phyloP scores from a whole-genome alignment of 2,888 invertebrate species.

The Brachyptera risi region DNA sequence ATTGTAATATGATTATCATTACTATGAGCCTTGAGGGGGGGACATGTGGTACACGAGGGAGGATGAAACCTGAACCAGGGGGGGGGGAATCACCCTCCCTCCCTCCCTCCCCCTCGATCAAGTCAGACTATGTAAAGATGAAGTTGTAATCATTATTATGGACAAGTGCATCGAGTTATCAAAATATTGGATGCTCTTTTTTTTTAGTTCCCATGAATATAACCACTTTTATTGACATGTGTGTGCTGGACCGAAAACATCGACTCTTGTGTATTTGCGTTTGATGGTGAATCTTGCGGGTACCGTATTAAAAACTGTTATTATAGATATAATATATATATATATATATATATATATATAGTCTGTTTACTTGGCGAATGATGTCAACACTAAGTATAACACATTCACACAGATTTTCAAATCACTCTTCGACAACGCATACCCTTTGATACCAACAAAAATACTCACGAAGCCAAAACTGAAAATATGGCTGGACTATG shows the following conservation, averaged over 20 bases:
- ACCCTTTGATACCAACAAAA: no score
- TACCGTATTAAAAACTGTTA: no score
- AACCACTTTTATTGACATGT: neutral
- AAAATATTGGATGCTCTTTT: slow-evolving; percentile 21
- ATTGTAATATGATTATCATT: slow-evolving; percentile 25
- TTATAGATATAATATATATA: no score
- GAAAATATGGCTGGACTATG: no score
- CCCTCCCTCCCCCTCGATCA: neutral
- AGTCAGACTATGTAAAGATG: slow-evolving; percentile 7
- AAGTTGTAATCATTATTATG: neutral
- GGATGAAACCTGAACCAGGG: slow-evolving; percentile 19
- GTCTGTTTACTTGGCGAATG: no score
- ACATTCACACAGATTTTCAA: no score
- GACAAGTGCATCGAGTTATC: slow-evolving; percentile 12
- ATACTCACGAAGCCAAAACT: no score
- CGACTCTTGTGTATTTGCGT: no score
- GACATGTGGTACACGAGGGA: neutral
- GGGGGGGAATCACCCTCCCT: neutral
- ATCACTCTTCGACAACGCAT: no score
- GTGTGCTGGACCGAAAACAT: neutral
- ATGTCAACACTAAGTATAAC: no score
- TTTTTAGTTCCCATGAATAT: neutral
- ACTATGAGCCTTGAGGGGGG: slow-evolving; percentile 8
- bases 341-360: no score
- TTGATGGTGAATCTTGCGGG: no score